These are phyloP conservation scores for Xanthorhoe spadicearia DNA, from an alignment of 2,888 invertebrate genomes.

Conservation along the genomic window DNA sequence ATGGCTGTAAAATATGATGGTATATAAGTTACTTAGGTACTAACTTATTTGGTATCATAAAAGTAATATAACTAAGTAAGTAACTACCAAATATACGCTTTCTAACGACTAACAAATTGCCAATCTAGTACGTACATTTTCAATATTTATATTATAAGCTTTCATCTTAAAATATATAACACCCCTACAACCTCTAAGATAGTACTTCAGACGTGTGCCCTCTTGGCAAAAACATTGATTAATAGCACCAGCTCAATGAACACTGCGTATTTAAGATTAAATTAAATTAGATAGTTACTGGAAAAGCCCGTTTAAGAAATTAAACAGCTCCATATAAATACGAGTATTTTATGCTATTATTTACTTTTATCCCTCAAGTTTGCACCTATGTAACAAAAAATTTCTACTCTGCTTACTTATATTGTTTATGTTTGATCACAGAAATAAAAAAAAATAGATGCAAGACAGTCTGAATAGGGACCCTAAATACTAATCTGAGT, in stretches of 20 bases:
- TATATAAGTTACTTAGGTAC: too few species aligned
- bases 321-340: not conserved
- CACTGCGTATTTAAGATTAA: conserved; percentile 55
- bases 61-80: too few species aligned
- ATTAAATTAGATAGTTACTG: conserved; percentile 31
- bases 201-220: conserved; percentile 5
- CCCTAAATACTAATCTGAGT: not conserved
- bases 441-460: too few species aligned
- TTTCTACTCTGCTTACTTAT: too few species aligned
- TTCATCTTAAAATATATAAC: conserved; percentile 1
- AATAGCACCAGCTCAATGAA: conserved; percentile 58
- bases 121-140: not conserved
- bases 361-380: too few species aligned
- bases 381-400: too few species aligned
- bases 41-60: too few species aligned
- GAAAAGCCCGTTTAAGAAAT: not conserved
- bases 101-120: not conserved
- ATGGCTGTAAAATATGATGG: too few species aligned
- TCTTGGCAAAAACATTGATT: conserved; percentile 64
- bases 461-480: not conserved
- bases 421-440: too few species aligned
- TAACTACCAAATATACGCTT: not conserved
- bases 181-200: not conserved
- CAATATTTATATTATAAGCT: not conserved
- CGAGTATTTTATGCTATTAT: too few species aligned